phyloP scores from a whole-genome alignment of 2,797 vertebrate genomes.

The Sebastes kiyomatsui region DNA sequence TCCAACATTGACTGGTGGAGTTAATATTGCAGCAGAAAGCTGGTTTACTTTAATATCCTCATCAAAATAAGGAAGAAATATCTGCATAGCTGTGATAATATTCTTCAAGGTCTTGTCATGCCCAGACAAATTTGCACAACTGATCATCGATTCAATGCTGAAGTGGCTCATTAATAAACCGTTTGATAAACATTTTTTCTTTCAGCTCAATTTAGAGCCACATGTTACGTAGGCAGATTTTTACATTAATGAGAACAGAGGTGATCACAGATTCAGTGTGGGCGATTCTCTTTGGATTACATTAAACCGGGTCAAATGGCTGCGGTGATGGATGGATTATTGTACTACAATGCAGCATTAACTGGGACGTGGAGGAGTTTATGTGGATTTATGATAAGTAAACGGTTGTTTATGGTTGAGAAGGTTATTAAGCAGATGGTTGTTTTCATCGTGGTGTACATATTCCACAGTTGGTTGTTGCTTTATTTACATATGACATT shows the following conservation, averaged over 20 bases:
- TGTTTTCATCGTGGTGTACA: conserved; percentile 32
- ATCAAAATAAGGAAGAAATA: not conserved
- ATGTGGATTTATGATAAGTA: conserved; percentile 56
- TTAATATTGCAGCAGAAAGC: not conserved
- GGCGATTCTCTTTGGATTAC: conserved; percentile 66
- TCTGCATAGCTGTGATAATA: not conserved
- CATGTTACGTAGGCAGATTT: conserved; percentile 48
- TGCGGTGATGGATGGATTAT: conserved; percentile 65
- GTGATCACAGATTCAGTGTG: conserved; percentile 50
- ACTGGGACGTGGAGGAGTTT: conserved; percentile 51
- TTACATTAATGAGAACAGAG: conserved; percentile 62
- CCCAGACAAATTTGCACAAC: not conserved
- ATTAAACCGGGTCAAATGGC: conserved; percentile 73
- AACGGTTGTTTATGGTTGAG: conserved; percentile 57
- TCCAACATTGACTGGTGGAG: not conserved
- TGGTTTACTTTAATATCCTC: not conserved
- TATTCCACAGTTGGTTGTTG: conserved; percentile 7
- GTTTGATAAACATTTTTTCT: conserved; percentile 30
- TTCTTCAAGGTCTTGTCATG: not conserved
- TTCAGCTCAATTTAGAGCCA: conserved; percentile 31
- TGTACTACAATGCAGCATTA: conserved; percentile 49
- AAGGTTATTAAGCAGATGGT: conserved; percentile 65
- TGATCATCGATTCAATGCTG: not conserved
- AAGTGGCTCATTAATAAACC: conserved; percentile 34
- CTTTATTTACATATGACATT: conserved; percentile 46